Evolutionary conservation across 2,797 vertebrate species (phyloP).

Genomic region (Falco novaeseelandiae): DNA sequence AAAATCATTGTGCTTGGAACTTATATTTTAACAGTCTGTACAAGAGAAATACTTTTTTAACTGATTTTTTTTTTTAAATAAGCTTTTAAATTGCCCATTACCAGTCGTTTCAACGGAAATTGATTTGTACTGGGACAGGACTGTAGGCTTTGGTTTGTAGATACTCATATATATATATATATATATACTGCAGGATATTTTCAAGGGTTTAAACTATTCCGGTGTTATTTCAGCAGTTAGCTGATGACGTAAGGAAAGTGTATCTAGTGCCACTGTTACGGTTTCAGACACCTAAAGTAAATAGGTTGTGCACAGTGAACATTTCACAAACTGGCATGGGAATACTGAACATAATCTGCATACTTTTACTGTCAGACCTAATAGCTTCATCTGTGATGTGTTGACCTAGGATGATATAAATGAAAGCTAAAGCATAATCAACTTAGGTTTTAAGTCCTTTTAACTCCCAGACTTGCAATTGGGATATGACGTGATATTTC

Average conservation of each 20-base stretch:
- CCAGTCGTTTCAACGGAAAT: background rate
- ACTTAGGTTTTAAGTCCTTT: background rate
- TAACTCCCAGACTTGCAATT: background rate
- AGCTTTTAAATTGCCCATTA: background rate
- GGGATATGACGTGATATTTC: background rate
- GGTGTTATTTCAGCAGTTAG: background rate
- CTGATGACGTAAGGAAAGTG: background rate
- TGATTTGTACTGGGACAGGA: background rate
- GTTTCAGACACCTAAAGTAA: background rate
- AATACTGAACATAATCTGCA: background rate
- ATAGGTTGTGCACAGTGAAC: background rate
- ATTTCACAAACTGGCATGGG: background rate
- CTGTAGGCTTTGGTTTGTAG: background rate
- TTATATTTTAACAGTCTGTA: background rate
- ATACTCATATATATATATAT: background rate
- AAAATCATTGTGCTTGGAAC: background rate
- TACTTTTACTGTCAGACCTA: background rate
- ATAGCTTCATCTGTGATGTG: background rate
- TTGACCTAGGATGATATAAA: background rate
- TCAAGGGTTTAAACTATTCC: background rate
- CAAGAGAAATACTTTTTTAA: background rate
- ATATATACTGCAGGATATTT: background rate
- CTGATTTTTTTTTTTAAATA: background rate
- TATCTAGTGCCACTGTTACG: background rate
- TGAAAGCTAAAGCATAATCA: background rate